phyloP scores from a whole-genome alignment of 2,797 vertebrate species.

The Aphelocoma californica region DNA sequence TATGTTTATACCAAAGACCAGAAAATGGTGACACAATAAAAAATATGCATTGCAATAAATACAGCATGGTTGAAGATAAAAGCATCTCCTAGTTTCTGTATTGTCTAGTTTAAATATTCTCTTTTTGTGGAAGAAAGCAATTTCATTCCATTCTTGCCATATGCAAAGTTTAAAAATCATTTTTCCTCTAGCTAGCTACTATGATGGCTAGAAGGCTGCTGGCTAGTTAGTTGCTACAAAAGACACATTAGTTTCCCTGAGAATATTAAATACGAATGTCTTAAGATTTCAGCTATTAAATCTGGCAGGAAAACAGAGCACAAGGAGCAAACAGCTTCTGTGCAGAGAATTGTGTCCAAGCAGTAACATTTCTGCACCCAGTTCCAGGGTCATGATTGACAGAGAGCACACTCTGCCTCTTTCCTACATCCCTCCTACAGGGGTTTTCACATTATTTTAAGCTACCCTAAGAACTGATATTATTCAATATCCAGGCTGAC shows the following conservation, averaged over 20 bases:
- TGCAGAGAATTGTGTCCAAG: not conserved
- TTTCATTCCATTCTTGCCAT: not conserved
- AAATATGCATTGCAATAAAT: not conserved
- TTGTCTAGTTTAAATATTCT: not conserved
- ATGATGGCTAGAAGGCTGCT: not conserved
- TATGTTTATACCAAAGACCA: not conserved
- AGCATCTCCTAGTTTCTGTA: not conserved
- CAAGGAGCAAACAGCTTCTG: not conserved
- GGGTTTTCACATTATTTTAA: not conserved
- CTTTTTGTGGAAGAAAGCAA: not conserved
- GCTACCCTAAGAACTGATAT: not conserved
- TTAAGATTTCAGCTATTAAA: not conserved
- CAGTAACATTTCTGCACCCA: not conserved
- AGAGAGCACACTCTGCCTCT: not conserved
- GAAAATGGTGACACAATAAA: not conserved
- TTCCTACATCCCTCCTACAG: not conserved
- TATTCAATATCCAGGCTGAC: not conserved
- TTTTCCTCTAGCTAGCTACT: not conserved
- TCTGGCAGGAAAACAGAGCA: not conserved
- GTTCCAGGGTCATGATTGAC: not conserved
- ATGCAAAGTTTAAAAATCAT: not conserved
- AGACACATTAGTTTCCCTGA: not conserved
- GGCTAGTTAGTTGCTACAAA: not conserved
- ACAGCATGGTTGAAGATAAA: not conserved
- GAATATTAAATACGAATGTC: not conserved